A percentile compares a stretch with the other conserved stretches of the same genome.
Conservation (phyloP, 2,888 invertebrate species). For the Lasioglossum lativentre region DNA sequence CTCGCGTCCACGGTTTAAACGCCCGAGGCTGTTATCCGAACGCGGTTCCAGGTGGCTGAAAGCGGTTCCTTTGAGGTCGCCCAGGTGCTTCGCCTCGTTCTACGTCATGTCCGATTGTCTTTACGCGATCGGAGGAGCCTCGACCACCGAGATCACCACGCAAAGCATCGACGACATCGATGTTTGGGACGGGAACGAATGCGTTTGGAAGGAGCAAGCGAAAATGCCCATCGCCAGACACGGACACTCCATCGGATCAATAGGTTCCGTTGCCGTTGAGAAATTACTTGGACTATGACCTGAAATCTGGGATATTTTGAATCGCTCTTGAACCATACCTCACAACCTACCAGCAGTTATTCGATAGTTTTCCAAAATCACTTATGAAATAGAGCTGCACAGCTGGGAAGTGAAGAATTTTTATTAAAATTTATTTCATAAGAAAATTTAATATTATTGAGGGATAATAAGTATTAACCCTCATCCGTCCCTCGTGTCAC, state of each 20-base stretch:
- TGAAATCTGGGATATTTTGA: background rate
- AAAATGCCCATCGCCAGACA: conserved; percentile 89
- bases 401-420: background rate
- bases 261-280: conserved; percentile 82
- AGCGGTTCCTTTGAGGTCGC: conserved; percentile 73
- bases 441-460: too few species aligned
- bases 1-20: background rate
- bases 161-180: conserved; percentile 88
- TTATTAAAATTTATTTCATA: too few species aligned
- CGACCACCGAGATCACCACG: conserved; percentile 83
- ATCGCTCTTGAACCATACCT: background rate
- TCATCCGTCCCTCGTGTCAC: too few species aligned
- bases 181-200: conserved; percentile 86
- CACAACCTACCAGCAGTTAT: background rate
- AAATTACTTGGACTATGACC: background rate
- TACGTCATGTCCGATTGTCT: conserved; percentile 85
- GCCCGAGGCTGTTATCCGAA: background rate
- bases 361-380: background rate
- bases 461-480: too few species aligned
- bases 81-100: conserved; percentile 80
- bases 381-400: background rate
- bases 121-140: conserved; percentile 89
- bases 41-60: conserved; percentile 75
- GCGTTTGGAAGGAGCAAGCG: conserved; percentile 87
- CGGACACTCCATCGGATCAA: conserved; percentile 88